Evolutionary conservation across 2,888 invertebrate species (phyloP).

Genomic region (Villa cingulata): DNA sequence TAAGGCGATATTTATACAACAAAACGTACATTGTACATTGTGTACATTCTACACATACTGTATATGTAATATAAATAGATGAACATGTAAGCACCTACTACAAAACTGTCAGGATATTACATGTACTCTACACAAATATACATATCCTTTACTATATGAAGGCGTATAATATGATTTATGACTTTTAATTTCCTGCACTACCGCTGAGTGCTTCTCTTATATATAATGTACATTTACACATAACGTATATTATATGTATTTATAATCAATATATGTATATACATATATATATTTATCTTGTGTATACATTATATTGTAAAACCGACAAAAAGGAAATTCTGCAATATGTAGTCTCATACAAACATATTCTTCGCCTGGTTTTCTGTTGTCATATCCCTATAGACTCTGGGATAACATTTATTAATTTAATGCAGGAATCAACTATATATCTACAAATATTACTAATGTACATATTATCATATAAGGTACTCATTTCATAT

Average conservation of each 20-base stretch:
- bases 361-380: conserved; percentile 9
- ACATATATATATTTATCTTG: too few species aligned
- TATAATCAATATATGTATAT: not conserved
- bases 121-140: too few species aligned
- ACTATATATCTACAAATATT: too few species aligned
- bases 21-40: too few species aligned
- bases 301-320: conserved; percentile 12
- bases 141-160: not conserved
- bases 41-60: too few species aligned
- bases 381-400: conserved; percentile 7
- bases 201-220: conserved; percentile 17
- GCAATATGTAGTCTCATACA: conserved; percentile 25
- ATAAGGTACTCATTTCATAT: too few species aligned
- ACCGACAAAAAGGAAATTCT: conserved; percentile 23
- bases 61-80: too few species aligned
- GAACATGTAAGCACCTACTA: not conserved
- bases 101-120: not conserved
- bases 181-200: conserved; percentile 32
- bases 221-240: too few species aligned
- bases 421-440: conserved; percentile 7
- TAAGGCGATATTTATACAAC: too few species aligned
- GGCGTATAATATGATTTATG: conserved; percentile 26
- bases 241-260: too few species aligned
- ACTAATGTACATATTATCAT: too few species aligned
- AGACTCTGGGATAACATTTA: conserved; percentile 8